These are phyloP conservation scores for Pogonocherus hispidulus DNA, from an alignment of 2,888 invertebrate species.

Conservation along the genomic window DNA sequence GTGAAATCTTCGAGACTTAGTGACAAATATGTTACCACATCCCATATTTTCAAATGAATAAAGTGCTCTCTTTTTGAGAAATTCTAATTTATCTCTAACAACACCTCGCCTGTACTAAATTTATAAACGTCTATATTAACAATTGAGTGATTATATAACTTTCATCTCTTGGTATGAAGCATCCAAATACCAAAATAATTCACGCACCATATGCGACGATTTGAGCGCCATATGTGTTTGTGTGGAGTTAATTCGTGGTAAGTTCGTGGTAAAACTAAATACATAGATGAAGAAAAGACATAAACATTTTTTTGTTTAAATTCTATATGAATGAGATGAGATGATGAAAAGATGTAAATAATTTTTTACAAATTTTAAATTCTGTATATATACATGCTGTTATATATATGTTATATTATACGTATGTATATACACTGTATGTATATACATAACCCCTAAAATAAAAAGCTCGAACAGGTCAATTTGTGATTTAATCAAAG, in stretches of 20 bases:
- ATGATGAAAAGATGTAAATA: too few relatives aligned
- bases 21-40: neutral
- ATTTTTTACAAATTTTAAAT: too few relatives aligned
- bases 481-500: too few relatives aligned
- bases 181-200: neutral
- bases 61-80: neutral
- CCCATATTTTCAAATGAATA: neutral
- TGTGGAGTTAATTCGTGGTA: neutral
- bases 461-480: too few relatives aligned
- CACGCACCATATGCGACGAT: slow-evolving; percentile 12
- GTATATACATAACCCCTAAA: too few relatives aligned
- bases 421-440: too few relatives aligned
- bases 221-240: neutral
- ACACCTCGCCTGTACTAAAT: neutral
- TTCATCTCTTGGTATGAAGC: slow-evolving; percentile 3
- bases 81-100: neutral
- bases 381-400: too few relatives aligned
- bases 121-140: slow-evolving; percentile 1
- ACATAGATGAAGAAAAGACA: neutral
- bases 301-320: neutral
- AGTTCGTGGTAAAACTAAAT: neutral
- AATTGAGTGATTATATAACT: slow-evolving; percentile 13
- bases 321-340: too few relatives aligned
- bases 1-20: neutral
- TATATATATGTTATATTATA: too few relatives aligned